Percentiles rank a stretch among this genome's conserved stretches.
Evolutionary conservation across 1,140 invertebrate genomes (phyloP).

Genomic region (Neomicropteryx cornuta): DNA sequence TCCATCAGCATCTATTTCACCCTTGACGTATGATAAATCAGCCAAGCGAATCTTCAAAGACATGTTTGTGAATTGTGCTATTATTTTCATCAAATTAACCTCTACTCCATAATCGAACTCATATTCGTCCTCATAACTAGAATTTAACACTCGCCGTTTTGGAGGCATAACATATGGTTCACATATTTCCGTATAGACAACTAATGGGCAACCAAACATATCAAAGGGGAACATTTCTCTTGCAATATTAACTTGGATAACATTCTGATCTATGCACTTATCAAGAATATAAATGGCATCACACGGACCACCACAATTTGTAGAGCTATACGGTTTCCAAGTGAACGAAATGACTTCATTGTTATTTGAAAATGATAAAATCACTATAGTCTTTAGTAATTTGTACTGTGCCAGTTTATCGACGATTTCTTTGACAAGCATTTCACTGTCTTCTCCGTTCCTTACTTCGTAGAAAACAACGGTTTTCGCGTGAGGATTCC

Average conservation of each 20-base stretch:
- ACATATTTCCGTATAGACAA: slow-evolving; percentile 30
- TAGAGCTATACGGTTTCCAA: slow-evolving; percentile 33
- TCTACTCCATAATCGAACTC: slow-evolving; percentile 33
- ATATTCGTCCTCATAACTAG: slow-evolving; percentile 25
- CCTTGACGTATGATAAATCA: slow-evolving; percentile 30
- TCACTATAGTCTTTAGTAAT: slow-evolving; percentile 30
- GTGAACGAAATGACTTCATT: slow-evolving; percentile 29
- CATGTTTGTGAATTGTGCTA: slow-evolving; percentile 34
- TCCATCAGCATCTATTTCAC: slow-evolving; percentile 24
- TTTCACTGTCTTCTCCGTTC: slow-evolving; percentile 19
- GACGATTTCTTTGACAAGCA: slow-evolving; percentile 27
- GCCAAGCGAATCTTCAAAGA: slow-evolving; percentile 28
- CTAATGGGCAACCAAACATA: slow-evolving; percentile 33
- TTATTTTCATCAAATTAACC: slow-evolving; percentile 34
- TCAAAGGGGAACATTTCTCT: slow-evolving; percentile 28
- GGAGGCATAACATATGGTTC: slow-evolving; percentile 38
- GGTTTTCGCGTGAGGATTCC: slow-evolving; percentile 38
- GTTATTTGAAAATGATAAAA: slow-evolving; percentile 24
- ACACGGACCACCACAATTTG: slow-evolving; percentile 32
- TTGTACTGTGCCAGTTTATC: slow-evolving; percentile 28
- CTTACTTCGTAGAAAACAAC: slow-evolving; percentile 30
- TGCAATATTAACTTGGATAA: slow-evolving; percentile 23
- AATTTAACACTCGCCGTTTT: slow-evolving; percentile 19
- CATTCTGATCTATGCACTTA: slow-evolving; percentile 25
- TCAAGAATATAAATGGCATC: slow-evolving; percentile 31